These are phyloP conservation scores for Automeris io DNA, from an alignment of 2,888 invertebrate species.

Conservation along the genomic window DNA sequence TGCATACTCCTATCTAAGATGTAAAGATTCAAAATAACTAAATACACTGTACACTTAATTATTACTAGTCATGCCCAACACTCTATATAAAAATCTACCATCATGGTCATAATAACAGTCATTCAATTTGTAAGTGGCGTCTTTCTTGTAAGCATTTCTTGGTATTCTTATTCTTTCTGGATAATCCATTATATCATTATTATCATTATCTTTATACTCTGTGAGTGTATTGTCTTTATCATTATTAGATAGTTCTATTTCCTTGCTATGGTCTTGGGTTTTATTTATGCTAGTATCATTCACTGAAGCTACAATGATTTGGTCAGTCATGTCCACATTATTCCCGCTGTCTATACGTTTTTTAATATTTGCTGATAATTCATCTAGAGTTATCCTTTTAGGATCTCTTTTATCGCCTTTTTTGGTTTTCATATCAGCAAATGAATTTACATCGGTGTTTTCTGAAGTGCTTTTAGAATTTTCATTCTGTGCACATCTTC, in stretches of 20 bases:
- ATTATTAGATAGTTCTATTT: slow-evolving; percentile 34
- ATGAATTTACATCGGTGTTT: slow-evolving; percentile 7
- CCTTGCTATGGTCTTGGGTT: slow-evolving; percentile 24
- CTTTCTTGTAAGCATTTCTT: slow-evolving; percentile 77
- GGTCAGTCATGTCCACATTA: slow-evolving; percentile 44
- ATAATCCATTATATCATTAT: slow-evolving; percentile 49
- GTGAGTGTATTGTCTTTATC: slow-evolving; percentile 25
- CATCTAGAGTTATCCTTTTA: slow-evolving; percentile 50
- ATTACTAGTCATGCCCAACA: slow-evolving; percentile 79
- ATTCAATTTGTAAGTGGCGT: slow-evolving; percentile 83
- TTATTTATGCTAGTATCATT: slow-evolving; percentile 10
- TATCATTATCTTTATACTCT: slow-evolving; percentile 31
- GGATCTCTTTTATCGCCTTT: slow-evolving; percentile 23
- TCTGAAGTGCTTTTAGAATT: slow-evolving; percentile 9
- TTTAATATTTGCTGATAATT: slow-evolving; percentile 49
- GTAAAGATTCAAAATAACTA: too few relatives aligned
- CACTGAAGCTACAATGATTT: slow-evolving; percentile 44
- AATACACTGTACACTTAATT: slow-evolving; percentile 10
- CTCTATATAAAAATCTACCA: slow-evolving; percentile 87
- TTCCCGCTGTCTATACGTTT: slow-evolving; percentile 45
- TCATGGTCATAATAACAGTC: slow-evolving; percentile 90
- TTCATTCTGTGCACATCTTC: slow-evolving; percentile 48
- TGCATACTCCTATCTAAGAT: too few relatives aligned
- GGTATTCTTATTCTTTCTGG: slow-evolving; percentile 83
- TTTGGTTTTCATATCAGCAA: slow-evolving; percentile 11